Evolutionary conservation across 2,113 vertebrate genomes (phyloP), one percentile per base, ranked within the genome.

Genomic region (Cavia aperea): DNA sequence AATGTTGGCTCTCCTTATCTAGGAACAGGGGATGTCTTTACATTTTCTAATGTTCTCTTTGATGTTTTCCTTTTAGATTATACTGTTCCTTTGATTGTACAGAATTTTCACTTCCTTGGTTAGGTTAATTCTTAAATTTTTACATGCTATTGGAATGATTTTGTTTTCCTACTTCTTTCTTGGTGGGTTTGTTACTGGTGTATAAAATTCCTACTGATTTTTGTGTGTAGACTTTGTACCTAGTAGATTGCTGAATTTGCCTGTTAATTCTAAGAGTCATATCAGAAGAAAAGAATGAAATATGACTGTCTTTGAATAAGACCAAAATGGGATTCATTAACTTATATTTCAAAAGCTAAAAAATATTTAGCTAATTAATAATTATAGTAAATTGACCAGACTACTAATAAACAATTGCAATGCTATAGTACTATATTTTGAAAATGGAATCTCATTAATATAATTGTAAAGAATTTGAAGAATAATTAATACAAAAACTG

Each of bases 311-410:
- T 7, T 33, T 75, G 6, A 5, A 68, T 86, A 88, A 81, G 94
- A 83, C 4, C n/a, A 77, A 26, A 11, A 72, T 82, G 13, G n/a
- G 77, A 86, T 68, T 90, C 88, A 82, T 33, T 58, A 43, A 91
- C 2, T 72, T 73, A 51, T n/a, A 36, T 88, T 75, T 90, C n/a
- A 94, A 39, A 49, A 49, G 56, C 77, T 54, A 92, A 88, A 95
- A 90, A 29, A 88, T 49, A 39, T 51, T 88, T 88, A 33, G n/a
- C 10, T 63, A 39, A 33, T 26, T 92, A 4, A 39, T 39, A 39
- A 46, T 49, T 72, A 36, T 51, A 18, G 62, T 21, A 78, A 36
- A 88, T 24, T 26, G 1, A 36, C 1, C 7, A 72, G 39, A 0
- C 1, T 88, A 89, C 21, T 21, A 81, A 11, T 54, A 78, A 62